Base-by-base conservation (phyloP, 2,888 invertebrate species). In the Callyntrura sp. region DNA sequence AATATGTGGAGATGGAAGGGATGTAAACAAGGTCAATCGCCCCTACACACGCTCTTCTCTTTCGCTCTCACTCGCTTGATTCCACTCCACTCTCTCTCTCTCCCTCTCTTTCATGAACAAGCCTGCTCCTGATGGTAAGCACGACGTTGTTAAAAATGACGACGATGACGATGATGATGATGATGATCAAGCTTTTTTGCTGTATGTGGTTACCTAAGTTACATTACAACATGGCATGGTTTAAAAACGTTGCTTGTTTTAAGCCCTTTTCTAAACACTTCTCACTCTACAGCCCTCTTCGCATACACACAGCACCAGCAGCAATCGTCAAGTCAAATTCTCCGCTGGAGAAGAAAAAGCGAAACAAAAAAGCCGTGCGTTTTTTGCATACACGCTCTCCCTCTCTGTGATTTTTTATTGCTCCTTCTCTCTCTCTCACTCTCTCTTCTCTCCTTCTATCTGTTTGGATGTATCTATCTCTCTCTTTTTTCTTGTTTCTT, bases 1-100 rank as follows among this genome's bases (percentile, higher is more conserved):
- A 55, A 78, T 55, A 35, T 35, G 35, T 6, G 17, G 78, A 78
- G 90, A 88, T 85, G 89, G 91, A 92, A 92, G 92, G 91, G 92
- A 91, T 91, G 92, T 92, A 92, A 92, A 92, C 92, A 92, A 92
- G 92, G 92, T 92, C 92, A 92, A 89, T 92, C 91, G 90, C 92
- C 92, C 91, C 92, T 88, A 84, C 87, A 85, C 83, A 62, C 87
- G 82, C 57, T 60, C 79, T 87, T 78, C 86, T n/a, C 78, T 68
- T 23, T 62, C 79, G 28, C 45, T 78, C 55, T 25, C 35, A 17
- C 55, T 43, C 57, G 9, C 76, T 84, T 70, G 20, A 73, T 73
- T 45, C 70, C 70, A 73, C 43, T 73, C 45, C 35, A 70, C 43
- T 70, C 68, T 70, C 5, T 14, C n/a, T n/a, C n/a, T n/a, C n/a